These are phyloP conservation scores for Hyalella azteca DNA, from an alignment of 2,888 invertebrate species.

Conservation along the genomic window DNA sequence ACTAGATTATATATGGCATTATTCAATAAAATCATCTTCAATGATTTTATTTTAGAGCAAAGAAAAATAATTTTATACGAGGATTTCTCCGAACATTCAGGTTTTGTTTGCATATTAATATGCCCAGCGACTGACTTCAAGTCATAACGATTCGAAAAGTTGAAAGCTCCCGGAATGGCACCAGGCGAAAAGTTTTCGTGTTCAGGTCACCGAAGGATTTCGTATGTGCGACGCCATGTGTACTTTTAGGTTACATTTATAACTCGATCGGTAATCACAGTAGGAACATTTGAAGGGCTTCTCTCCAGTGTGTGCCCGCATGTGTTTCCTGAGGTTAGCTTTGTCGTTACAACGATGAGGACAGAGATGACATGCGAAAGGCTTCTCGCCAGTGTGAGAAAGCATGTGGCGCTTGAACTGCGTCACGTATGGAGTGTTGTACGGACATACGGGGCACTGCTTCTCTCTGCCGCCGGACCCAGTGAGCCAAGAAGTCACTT, in stretches of 20 bases:
- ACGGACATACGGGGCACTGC: slow-evolving; percentile 47
- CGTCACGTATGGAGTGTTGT: slow-evolving; percentile 41
- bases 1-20: too few relatives aligned
- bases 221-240: slow-evolving; percentile 22
- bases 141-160: too few relatives aligned
- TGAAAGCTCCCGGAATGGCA: too few relatives aligned
- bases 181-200: too few relatives aligned
- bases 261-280: slow-evolving; percentile 44
- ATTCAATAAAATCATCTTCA: too few relatives aligned
- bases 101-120: too few relatives aligned
- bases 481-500: background rate
- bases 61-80: too few relatives aligned
- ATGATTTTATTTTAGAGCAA: too few relatives aligned
- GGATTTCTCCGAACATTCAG: too few relatives aligned
- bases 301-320: slow-evolving; percentile 48
- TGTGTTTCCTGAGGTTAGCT: slow-evolving; percentile 48
- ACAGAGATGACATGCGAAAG: slow-evolving; percentile 49
- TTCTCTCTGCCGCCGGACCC: slow-evolving; percentile 8
- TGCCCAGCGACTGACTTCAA: too few relatives aligned
- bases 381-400: slow-evolving; percentile 50
- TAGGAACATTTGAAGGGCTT: slow-evolving; percentile 44
- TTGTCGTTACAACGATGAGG: slow-evolving; percentile 45
- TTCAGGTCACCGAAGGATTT: background rate
- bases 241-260: slow-evolving; percentile 30
- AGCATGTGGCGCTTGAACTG: slow-evolving; percentile 48